Evolutionary conservation across 2,888 invertebrate species (phyloP).

Genomic region (Mesorhabditis spiculigera): DNA sequence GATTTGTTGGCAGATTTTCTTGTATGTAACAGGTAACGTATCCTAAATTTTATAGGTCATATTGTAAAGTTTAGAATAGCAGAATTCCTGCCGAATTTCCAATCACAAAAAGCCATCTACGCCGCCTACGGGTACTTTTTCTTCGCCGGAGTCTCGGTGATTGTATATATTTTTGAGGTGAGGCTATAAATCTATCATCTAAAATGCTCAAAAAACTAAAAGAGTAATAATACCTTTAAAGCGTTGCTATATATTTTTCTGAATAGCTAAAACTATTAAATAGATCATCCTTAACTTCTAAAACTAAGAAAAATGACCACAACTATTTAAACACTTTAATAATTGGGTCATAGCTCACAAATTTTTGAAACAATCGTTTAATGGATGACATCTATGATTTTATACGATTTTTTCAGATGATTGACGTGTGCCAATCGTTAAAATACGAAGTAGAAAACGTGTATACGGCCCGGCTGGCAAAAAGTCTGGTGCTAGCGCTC

Average conservation of each 20-base stretch:
- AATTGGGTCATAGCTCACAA: too few relatives aligned
- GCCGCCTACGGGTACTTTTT: constrained; percentile 55
- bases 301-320: too few relatives aligned
- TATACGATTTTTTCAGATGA: constrained; percentile 26
- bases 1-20: constrained; percentile 57
- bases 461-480: constrained; percentile 56
- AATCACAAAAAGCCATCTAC: constrained; percentile 35
- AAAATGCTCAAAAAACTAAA: too few relatives aligned
- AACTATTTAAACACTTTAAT: too few relatives aligned
- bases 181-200: background rate
- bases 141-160: constrained; percentile 52
- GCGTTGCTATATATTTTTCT: too few relatives aligned
- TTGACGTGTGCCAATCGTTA: constrained; percentile 56
- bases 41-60: constrained; percentile 6
- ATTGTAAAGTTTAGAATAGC: constrained; percentile 35
- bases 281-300: too few relatives aligned
- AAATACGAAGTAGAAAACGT: constrained; percentile 57
- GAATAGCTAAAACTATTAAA: too few relatives aligned
- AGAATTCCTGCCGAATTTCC: constrained; percentile 51
- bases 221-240: too few relatives aligned
- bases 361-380: too few relatives aligned
- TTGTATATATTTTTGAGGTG: constrained; percentile 51
- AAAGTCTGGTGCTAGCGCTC: constrained; percentile 53
- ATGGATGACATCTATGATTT: too few relatives aligned
- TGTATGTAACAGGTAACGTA: constrained; percentile 44